phyloP scores from a whole-genome alignment of 2,797 vertebrate species.

The Hydrophis major region DNA sequence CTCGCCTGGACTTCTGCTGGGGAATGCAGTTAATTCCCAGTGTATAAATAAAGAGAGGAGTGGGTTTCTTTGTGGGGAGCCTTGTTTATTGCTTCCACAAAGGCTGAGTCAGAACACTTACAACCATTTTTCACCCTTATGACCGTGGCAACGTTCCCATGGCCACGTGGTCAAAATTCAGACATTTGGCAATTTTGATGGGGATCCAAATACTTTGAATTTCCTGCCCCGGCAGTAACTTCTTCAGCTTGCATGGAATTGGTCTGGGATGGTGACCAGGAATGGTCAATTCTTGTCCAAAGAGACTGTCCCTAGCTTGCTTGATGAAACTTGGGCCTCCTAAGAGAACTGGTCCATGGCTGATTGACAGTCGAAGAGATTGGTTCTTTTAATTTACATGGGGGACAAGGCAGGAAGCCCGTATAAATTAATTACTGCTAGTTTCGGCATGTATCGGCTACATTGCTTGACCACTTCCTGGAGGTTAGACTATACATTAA shows the following conservation, averaged over 20 bases:
- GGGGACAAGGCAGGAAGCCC: constrained; percentile 24
- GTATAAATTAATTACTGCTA: constrained; percentile 58
- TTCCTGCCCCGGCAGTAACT: neutral
- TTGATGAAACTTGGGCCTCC: neutral
- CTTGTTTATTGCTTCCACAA: too few species aligned
- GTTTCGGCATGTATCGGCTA: constrained; percentile 21
- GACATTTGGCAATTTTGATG: too few species aligned
- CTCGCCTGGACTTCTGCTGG: too few species aligned
- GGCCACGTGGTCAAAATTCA: too few species aligned
- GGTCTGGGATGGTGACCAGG: neutral
- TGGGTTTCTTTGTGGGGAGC: too few species aligned
- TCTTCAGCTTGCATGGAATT: neutral
- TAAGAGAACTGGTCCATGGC: neutral
- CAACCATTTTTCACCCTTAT: too few species aligned
- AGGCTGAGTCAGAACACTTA: too few species aligned
- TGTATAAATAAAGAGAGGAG: too few species aligned
- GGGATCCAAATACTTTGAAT: too few species aligned
- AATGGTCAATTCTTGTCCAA: constrained; percentile 2
- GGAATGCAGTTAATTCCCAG: too few species aligned
- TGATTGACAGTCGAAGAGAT: constrained; percentile 31
- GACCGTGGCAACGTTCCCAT: too few species aligned
- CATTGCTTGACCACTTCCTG: neutral
- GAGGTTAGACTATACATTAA: constrained; percentile 25
- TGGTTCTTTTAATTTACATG: constrained; percentile 47
- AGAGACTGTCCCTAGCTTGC: neutral